Conservation (phyloP, 2,797 vertebrate genomes). For the Apodemus agrarius region DNA sequence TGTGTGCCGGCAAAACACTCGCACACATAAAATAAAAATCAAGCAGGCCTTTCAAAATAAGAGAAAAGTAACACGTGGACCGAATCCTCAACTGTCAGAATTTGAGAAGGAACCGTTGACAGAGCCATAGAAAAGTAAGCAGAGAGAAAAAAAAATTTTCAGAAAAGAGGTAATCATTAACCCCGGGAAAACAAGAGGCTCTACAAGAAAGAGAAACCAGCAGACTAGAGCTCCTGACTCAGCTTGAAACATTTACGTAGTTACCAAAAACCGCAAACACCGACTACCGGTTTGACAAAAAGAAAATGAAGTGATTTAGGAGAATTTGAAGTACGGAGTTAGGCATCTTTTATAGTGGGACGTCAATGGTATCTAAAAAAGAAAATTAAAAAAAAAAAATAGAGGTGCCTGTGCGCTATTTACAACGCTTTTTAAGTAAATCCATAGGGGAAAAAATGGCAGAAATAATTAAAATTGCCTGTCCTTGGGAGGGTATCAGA, state of each 20-base stretch:
- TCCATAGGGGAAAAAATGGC: not conserved
- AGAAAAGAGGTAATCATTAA: constrained; percentile 73
- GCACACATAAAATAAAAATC: not conserved
- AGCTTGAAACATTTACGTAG: constrained; percentile 53
- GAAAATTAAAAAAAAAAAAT: not conserved
- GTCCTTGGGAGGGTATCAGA: not conserved
- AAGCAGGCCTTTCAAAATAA: not conserved
- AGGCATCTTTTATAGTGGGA: not conserved
- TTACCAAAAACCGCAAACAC: not conserved
- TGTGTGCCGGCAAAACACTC: not conserved
- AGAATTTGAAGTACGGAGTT: not conserved
- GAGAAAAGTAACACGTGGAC: not conserved
- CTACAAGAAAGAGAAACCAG: constrained; percentile 23
- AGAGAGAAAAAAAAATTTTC: not conserved
- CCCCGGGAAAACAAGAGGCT: constrained; percentile 63
- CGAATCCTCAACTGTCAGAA: not conserved
- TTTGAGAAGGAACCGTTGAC: not conserved
- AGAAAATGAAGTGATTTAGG: not conserved
- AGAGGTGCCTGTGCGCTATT: not conserved
- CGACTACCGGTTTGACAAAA: not conserved
- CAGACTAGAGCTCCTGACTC: constrained; percentile 29
- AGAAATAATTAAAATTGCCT: not conserved
- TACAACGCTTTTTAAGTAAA: not conserved
- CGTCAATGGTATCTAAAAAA: not conserved
- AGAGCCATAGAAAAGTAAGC: constrained; percentile 19